Evolutionary conservation across 2,888 invertebrate genomes (phyloP).

Genomic region (Junonia oenone): DNA sequence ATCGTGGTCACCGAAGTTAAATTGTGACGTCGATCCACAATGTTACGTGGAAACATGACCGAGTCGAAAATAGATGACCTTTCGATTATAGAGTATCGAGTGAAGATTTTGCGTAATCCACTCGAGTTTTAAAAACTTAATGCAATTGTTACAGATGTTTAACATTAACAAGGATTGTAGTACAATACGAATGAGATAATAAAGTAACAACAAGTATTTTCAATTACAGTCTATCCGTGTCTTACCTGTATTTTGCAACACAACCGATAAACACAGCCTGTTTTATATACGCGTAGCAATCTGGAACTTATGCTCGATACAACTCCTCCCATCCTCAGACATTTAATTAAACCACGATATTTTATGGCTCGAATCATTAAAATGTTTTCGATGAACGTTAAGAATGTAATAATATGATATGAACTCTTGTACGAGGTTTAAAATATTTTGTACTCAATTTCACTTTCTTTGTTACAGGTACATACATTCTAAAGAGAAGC

Average conservation of each 20-base stretch:
- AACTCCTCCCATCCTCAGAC: conserved; percentile 57
- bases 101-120: background rate
- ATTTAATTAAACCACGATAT: conserved; percentile 66
- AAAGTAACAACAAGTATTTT: conserved; percentile 5
- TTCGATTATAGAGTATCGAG: background rate
- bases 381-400: conserved; percentile 39
- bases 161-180: background rate
- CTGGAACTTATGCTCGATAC: conserved; percentile 47
- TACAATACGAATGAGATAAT: background rate
- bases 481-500: conserved; percentile 98
- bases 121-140: background rate
- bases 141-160: background rate
- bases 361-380: conserved; percentile 57
- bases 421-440: conserved; percentile 29
- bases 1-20: conserved; percentile 48
- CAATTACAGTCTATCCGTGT: conserved; percentile 14
- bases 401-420: conserved; percentile 33
- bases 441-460: conserved; percentile 38
- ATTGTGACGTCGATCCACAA: conserved; percentile 45
- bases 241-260: conserved; percentile 38
- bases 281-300: conserved; percentile 28
- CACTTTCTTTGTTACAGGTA: conserved; percentile 84
- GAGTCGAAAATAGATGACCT: conserved; percentile 20
- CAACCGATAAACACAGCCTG: conserved; percentile 42
- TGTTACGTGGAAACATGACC: conserved; percentile 30